A percentile compares a stretch with the other conserved stretches of the same genome.
phyloP scores from a whole-genome alignment of 2,888 invertebrate genomes.

The Pseudococcus viburni region DNA sequence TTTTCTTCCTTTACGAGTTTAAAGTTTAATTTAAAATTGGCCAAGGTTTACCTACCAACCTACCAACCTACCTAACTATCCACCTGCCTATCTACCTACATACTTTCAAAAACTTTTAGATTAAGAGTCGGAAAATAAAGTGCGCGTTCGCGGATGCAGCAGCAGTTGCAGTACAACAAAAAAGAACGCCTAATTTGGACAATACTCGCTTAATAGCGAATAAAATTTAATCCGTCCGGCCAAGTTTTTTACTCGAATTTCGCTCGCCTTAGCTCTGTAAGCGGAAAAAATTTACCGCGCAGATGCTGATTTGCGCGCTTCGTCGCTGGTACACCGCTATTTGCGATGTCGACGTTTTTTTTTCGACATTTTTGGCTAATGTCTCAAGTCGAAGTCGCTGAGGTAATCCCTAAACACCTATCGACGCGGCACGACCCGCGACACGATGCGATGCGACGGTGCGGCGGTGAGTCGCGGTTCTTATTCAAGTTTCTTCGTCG shows the following conservation, averaged over 20 bases:
- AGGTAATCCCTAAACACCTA: not conserved
- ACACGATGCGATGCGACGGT: not conserved
- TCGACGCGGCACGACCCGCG: not conserved
- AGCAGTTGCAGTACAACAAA: not conserved
- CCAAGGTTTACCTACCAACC: slow-evolving; percentile 20
- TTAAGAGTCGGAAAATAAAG: not conserved
- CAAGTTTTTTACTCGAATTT: not conserved
- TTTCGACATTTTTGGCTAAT: not conserved
- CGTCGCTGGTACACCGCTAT: not conserved
- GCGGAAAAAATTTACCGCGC: too few relatives aligned
- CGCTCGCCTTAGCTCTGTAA: not conserved
- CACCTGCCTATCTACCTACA: not conserved
- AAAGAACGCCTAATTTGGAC: slow-evolving; percentile 28
- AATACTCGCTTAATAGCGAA: slow-evolving; percentile 20
- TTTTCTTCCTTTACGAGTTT: slow-evolving; percentile 36
- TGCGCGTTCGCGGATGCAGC: slow-evolving; percentile 12
- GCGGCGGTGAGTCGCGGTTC: not conserved
- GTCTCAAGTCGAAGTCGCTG: not conserved
- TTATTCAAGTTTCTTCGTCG: not conserved
- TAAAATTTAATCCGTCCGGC: not conserved
- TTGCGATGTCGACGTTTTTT: not conserved
- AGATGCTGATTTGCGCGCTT: too few relatives aligned
- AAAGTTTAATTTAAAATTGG: slow-evolving; percentile 39
- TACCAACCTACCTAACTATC: not conserved
- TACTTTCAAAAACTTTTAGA: not conserved